Base-by-base conservation (phyloP, 2,888 invertebrate genomes). In the Tetheella fluctuosa region DNA sequence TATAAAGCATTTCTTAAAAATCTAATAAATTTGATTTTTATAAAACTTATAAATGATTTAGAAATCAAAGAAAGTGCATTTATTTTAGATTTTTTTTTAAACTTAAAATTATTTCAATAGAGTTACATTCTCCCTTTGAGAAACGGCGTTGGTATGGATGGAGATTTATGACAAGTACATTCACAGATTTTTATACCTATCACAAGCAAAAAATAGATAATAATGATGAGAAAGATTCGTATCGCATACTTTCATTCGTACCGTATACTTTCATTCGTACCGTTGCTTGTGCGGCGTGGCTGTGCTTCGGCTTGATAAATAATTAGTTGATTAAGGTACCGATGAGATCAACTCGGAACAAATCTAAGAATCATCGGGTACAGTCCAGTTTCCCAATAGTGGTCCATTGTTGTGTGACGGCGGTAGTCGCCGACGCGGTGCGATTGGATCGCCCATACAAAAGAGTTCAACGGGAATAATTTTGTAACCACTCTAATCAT, bases 391-490 rank as follows among this genome's bases (percentile, higher is more conserved):
- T 76, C 75, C 70, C 74, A 79, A 82, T 79, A 83, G 76, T 73
- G 73, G 64, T 71, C 73, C 75, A 81, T 84, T 83, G 81, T 83
- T 81, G 81, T 82, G 78, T 81, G 83, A 82, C 79, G 79, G 58
- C 58, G 59, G 60, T 48, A 28, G 62, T 64, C 56, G 56, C 59
- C 56, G 60, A 59, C 60, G 64, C 52, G 58, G 65, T 67, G 64
- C 66, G 61, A 63, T 70, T 61, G 59, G 59, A 60, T 59, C 67
- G 71, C 63, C 67, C 74, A 30, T 81, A 82, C 68, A 82, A 85
- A 85, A 87, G 85, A 86, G 73, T 79, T 85, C 84, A 85, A 88
- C 86, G 85, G 77, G 81, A 71, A 68, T 60, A 61, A 62, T 59
- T 55, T 55, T 55, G 55, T 55, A 55, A 30, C 17, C 30, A 37